phyloP scores from a whole-genome alignment of 2,113 vertebrate species.

The Laticauda laticaudata region DNA sequence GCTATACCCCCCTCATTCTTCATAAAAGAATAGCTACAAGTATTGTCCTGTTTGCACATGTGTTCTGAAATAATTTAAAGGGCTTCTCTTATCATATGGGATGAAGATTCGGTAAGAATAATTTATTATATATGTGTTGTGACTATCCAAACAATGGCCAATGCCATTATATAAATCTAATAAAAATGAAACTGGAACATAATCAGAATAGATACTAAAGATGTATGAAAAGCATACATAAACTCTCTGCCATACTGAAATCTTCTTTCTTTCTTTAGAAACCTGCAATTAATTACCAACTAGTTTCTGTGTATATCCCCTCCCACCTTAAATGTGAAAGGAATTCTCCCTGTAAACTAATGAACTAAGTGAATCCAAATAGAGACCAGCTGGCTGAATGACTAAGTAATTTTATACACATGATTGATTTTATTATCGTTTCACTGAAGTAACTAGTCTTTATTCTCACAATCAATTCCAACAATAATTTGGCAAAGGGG shows the following conservation, averaged over 20 bases:
- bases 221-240: conserved; percentile 54
- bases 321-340: conserved; percentile 74
- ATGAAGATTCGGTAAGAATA: conserved; percentile 40
- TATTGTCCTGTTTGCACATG: conserved; percentile 47
- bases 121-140: not conserved
- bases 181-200: conserved; percentile 36
- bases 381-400: conserved; percentile 87
- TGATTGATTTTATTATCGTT: conserved; percentile 97
- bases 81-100: conserved; percentile 38
- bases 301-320: conserved; percentile 72
- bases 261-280: conserved; percentile 68
- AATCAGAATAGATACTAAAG: conserved; percentile 51
- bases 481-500: conserved; percentile 74
- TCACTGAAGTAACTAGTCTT: conserved; percentile 88
- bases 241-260: conserved; percentile 54
- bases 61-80: conserved; percentile 46
- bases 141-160: conserved; percentile 27
- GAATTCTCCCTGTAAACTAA: conserved; percentile 78
- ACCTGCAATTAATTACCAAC: conserved; percentile 77
- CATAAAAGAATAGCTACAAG: conserved; percentile 54
- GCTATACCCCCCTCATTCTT: conserved; percentile 61
- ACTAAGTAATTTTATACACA: conserved; percentile 91
- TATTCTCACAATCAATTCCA: conserved; percentile 88
- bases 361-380: conserved; percentile 80
- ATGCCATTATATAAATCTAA: conserved; percentile 21